Base-by-base conservation (phyloP, 2,797 vertebrate species). In the Characodon lateralis region DNA sequence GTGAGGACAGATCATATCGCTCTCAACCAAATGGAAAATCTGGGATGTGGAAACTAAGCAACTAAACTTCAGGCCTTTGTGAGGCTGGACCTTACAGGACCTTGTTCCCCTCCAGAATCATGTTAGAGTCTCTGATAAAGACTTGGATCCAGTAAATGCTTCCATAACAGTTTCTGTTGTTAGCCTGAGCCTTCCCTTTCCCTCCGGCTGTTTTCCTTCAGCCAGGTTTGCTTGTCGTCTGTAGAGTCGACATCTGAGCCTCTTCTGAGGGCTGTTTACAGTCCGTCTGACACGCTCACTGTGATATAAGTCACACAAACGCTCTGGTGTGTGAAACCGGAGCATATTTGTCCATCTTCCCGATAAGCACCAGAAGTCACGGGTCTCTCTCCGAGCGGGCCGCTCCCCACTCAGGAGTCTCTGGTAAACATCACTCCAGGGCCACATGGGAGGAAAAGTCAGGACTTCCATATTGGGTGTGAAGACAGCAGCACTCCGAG, bases 401-500 rank as follows among this genome's bases (percentile, higher is more conserved):
- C 46, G 68, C 72, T 16, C 43, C 28, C 22, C 1, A 22, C 84
- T 87, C 77, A 84, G 78, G 84, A 87, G 80, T 82, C 84, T 83
- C 83, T 85, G 74, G 87, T 88, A 89, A 91, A 88, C 87, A 87
- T 82, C 51, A 68, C 79, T 72, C 65, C 73, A 20, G 76, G 74
- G 81, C 81, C 87, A 88, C 86, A 82, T 70, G 87, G 86, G 88
- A 85, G 87, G 73, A 73, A 73, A 87, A 28, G 72, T 16, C 82
- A 81, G 84, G 84, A 95, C 92, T 93, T 94, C 95, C 95, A 95
- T 95, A 96, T 95, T 95, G 94, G 95, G 95, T 93, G 94, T 92
- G 92, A 94, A 93, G 26, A 85, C 82, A 59, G 7, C 58, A 3
- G 68, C 85, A 88, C 61, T 46, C 74, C n/a, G 80, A 72, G 73